Base-by-base conservation (phyloP, 2,113 vertebrate genomes). In the Octodon degus region DNA sequence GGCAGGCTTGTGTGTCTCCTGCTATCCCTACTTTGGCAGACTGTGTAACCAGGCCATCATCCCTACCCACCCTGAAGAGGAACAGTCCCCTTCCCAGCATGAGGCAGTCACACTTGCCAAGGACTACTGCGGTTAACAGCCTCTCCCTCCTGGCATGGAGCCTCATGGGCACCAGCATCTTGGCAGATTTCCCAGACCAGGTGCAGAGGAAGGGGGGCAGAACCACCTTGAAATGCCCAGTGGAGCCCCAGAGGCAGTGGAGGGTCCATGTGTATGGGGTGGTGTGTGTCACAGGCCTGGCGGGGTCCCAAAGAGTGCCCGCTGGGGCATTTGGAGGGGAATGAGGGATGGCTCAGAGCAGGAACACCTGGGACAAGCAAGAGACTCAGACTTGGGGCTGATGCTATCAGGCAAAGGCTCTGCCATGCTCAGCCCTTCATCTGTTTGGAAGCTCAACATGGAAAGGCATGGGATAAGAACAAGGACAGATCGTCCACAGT, bases 341-440 rank as follows among this genome's bases (percentile, higher is more conserved):
- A 7, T 34, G 30, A n/a, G 43, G 93, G 34, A 13, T 5, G 7
- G 4, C 14, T 0, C 0, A 11, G 13, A 25, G 68, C 34, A 2
- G 17, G 24, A 5, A 17, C 24, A 14, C 9, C 5, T n/a, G 79
- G 43, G 34, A 53, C 27, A 13, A 0, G 20, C 11, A 30, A 58
- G 62, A 40, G 11, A 34, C 76, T 82, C 60, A 2, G 40, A 7
- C 22, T 5, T 37, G 0, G 8, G 27, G 47, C 50, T 80, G 24
- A 34, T 7, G 11, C 22, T 3, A 40, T 13, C 8, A 40, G 62
- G n/a, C 20, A 17, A 55, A 58, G 62, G 3, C 70, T 50, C 40
- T 19, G 0, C 30, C 27, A 1, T 19, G 27, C 58, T 63, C 40
- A 34, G 40, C 9, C 40, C 37, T 60, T 7, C 13, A 19, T 43